Percentiles rank a stretch among this genome's conserved stretches.
Evolutionary conservation across 2,113 vertebrate genomes (phyloP).

Genomic region (Amazona vittata): DNA sequence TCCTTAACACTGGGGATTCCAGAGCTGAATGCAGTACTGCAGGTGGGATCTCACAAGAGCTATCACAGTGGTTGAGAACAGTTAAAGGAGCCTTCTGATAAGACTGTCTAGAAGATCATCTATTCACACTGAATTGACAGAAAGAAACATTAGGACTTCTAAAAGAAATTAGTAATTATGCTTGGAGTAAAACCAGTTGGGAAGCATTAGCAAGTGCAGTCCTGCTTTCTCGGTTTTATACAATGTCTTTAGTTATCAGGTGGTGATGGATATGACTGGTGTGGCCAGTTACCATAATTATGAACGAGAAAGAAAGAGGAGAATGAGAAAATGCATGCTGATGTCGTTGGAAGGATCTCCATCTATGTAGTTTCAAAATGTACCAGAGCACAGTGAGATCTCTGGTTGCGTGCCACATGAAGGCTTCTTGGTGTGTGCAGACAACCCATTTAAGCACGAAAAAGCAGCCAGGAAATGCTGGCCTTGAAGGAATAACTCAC

Average conservation of each 20-base stretch:
- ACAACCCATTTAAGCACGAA: conserved; percentile 17
- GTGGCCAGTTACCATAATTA: background rate
- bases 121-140: background rate
- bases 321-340: background rate
- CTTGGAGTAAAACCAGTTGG: background rate
- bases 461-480: conserved; percentile 52
- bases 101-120: background rate
- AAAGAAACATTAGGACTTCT: background rate
- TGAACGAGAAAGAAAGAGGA: background rate
- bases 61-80: background rate
- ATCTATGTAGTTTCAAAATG: background rate
- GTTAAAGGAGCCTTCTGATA: background rate
- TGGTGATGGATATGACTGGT: background rate
- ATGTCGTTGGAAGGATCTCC: background rate
- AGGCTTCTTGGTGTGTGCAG: background rate
- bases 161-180: background rate
- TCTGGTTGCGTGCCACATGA: background rate
- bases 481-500: conserved; percentile 66
- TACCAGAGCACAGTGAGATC: background rate
- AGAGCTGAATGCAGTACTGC: background rate
- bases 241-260: background rate
- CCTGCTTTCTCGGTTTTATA: background rate
- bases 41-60: background rate
- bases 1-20: background rate
- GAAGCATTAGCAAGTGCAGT: background rate